A percentile compares a stretch with the other conserved stretches of the same genome.
These are phyloP conservation scores for Octopus bimaculoides DNA, from an alignment of 1,140 invertebrate species.

Conservation along the genomic window DNA sequence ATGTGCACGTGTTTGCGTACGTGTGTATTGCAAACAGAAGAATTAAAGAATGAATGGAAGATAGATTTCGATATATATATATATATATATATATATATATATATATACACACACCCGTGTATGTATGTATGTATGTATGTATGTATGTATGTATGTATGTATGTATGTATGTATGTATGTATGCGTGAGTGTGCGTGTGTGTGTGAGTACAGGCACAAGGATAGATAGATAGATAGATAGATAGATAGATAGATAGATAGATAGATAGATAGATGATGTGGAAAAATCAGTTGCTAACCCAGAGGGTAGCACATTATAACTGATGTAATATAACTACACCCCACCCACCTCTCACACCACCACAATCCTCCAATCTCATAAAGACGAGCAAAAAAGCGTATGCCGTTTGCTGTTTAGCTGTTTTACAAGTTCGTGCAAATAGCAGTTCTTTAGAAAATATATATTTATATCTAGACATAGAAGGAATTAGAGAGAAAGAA, in stretches of 20 bases:
- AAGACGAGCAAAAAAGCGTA: no score
- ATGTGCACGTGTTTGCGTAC: not conserved
- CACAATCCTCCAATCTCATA: no score
- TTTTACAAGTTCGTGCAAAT: no score
- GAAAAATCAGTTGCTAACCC: no score
- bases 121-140: constrained; percentile 19
- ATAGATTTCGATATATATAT: constrained; percentile 7
- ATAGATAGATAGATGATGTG: not conserved
- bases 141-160: constrained; percentile 15
- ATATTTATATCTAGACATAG: no score
- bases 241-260: not conserved
- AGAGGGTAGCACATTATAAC: no score
- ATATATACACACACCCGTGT: constrained; percentile 13
- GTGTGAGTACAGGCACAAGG: not conserved
- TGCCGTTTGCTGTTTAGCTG: no score
- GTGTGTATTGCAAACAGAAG: not conserved
- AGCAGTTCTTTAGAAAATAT: no score
- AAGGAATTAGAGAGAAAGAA: no score
- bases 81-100: constrained; percentile 15
- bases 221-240: not conserved
- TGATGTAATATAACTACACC: no score
- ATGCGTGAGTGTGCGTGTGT: not conserved
- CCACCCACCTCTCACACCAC: no score
- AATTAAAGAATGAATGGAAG: not conserved
- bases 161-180: constrained; percentile 14